These are phyloP conservation scores for Gyrodactylus salaris DNA, from an alignment of 1,140 invertebrate genomes.

Conservation along the genomic window DNA sequence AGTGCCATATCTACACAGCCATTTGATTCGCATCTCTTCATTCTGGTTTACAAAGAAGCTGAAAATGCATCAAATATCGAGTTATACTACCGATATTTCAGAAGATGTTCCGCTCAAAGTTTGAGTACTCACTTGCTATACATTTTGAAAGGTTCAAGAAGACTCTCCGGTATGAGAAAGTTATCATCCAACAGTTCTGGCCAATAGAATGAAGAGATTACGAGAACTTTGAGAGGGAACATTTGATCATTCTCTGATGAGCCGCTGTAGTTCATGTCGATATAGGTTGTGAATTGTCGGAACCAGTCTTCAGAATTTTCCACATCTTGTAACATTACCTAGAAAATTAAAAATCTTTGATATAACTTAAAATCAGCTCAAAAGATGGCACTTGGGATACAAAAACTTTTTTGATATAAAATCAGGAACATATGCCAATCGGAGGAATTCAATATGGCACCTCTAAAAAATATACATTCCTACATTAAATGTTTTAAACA, in stretches of 20 bases:
- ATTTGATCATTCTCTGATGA: not conserved
- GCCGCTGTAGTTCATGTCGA: not conserved
- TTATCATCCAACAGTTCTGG: not conserved
- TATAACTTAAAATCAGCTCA: no score
- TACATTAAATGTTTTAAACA: no score
- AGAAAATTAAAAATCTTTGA: not conserved
- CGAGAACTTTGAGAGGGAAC: not conserved
- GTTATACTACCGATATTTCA: no score
- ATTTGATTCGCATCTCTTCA: not conserved
- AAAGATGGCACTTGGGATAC: no score
- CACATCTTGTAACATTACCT: not conserved
- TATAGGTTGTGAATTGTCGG: not conserved
- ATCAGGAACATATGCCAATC: no score
- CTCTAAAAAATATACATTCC: no score
- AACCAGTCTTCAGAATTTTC: not conserved
- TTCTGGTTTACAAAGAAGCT: not conserved
- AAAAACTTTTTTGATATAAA: no score
- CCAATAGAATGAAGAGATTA: not conserved
- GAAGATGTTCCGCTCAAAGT: no score
- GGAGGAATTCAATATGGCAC: no score
- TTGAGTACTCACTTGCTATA: not conserved
- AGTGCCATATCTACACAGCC: not conserved
- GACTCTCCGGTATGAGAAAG: not conserved
- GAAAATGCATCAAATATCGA: no score
- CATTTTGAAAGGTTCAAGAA: not conserved